Base-by-base conservation (phyloP, 2,797 vertebrate species). In the Erithacus rubecula region DNA sequence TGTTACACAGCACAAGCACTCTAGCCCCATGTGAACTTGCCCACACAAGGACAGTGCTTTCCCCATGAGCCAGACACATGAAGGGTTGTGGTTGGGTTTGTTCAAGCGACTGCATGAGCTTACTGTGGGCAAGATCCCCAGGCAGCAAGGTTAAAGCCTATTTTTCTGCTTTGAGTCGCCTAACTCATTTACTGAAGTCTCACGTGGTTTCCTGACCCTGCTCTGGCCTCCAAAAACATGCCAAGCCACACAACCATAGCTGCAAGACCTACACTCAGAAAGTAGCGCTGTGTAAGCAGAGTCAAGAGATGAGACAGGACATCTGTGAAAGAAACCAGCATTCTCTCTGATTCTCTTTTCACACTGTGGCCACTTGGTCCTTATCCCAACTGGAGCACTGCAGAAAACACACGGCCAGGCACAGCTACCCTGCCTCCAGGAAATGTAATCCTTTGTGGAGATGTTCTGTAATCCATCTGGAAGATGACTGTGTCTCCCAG, bases 231-330 rank as follows among this genome's bases (percentile, higher is more conserved):
- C 71, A 30, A 34, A 77, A 81, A 79, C 70, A 49, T 72, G 95
- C 95, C 96, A 96, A 96, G 93, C 95, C 95, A 96, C 93, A 95
- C 85, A 90, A 26, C 79, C 70, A n/a, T 23, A 86, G 90, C 92
- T 87, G 79, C 76, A 78, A 94, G 84, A 65, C 79, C 72, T 23
- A 80, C 16, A 24, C 58, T 93, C 84, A 81, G 68, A 76, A 81
- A 91, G 94, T n/a, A 83, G 59, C 34, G 47, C 94, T 95, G 95
- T 2, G 67, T 93, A 94, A 96, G 96, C 83, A 43, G 87, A 94
- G 87, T 74, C 44, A 80, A 64, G 88, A 80, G 77, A 91, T 94
- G 93, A 95, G 95, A 67, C 80, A 67, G 90, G 93, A 95, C 95
- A 95, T 91, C 91, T 95, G 95, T 69, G 74, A 88, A 90, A 88